A percentile compares a stretch with the other conserved stretches of the same genome.
Conservation (phyloP, 2,797 vertebrate species). For the Tiaroga cobitis region DNA sequence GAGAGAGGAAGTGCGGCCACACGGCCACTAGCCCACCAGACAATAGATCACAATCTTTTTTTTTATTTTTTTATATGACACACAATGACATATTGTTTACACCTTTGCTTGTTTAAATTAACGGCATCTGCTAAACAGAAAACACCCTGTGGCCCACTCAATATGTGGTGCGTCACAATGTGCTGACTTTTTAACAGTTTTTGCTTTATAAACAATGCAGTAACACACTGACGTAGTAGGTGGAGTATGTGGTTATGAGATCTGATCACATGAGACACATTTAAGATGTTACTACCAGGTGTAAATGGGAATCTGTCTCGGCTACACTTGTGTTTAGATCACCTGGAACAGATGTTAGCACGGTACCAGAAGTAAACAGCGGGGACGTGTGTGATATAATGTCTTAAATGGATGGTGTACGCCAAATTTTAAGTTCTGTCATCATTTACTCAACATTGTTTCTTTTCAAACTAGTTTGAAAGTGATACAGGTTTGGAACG, state of each 20-base stretch:
- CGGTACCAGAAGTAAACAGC: background rate
- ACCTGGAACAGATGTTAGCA: slow-evolving; percentile 1
- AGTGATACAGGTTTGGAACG: background rate
- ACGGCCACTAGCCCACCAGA: background rate
- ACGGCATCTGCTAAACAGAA: too few species aligned
- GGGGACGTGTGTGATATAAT: background rate
- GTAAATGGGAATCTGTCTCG: slow-evolving; percentile 17
- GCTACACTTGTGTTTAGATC: slow-evolving; percentile 8
- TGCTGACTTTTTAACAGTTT: background rate
- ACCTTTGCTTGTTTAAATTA: slow-evolving; percentile 11
- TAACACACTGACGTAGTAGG: background rate
- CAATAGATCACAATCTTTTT: slow-evolving; percentile 5
- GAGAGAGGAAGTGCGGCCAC: slow-evolving; percentile 6
- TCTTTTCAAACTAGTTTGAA: background rate
- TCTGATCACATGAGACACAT: slow-evolving; percentile 6
- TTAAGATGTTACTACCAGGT: slow-evolving; percentile 3
- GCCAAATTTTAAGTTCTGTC: background rate
- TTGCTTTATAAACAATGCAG: background rate
- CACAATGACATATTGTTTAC: background rate
- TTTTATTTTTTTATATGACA: background rate
- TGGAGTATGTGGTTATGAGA: background rate
- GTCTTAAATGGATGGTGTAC: background rate
- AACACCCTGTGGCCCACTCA: too few species aligned
- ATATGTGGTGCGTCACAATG: background rate
- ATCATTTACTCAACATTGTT: background rate